Evolutionary conservation across 2,888 invertebrate species (phyloP).

Genomic region (Hirtodrosophila trivittata): DNA sequence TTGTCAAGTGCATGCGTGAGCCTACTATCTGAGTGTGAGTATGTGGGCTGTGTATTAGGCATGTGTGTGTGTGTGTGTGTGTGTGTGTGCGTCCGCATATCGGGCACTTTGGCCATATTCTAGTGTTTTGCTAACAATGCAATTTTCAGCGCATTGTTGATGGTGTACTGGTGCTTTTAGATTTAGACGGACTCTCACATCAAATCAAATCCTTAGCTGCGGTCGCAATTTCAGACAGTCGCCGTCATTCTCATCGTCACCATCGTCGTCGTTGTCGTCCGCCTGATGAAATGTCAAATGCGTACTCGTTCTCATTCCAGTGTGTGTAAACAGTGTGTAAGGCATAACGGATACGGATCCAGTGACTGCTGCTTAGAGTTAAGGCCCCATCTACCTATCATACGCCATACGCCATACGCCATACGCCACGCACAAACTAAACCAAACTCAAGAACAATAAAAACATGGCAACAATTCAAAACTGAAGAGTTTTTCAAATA

Average conservation of each 20-base stretch:
- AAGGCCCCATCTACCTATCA: constrained; percentile 18
- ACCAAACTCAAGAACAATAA: constrained; percentile 81
- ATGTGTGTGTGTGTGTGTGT: constrained; percentile 20
- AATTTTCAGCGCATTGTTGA: constrained; percentile 76
- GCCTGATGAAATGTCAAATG: constrained; percentile 80
- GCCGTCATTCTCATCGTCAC: constrained; percentile 1
- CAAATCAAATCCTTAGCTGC: constrained; percentile 61
- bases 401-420: too few relatives aligned
- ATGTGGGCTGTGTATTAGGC: constrained; percentile 26
- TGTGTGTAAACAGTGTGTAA: constrained; percentile 36
- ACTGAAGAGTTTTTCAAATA: constrained; percentile 84
- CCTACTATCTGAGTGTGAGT: constrained; percentile 15
- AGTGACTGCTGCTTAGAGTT: constrained; percentile 49
- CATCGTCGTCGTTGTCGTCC: constrained; percentile 5
- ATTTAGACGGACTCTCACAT: constrained; percentile 72
- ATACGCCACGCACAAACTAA: constrained; percentile 73
- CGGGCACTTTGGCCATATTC: constrained; percentile 78
- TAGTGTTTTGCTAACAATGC: constrained; percentile 80
- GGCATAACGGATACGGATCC: constrained; percentile 56
- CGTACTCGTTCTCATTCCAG: constrained; percentile 36
- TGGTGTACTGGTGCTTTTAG: constrained; percentile 25
- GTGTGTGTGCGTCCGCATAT: constrained; percentile 34
- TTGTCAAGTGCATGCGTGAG: constrained; percentile 61
- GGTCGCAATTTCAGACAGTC: constrained; percentile 64
- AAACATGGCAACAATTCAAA: constrained; percentile 83